phyloP scores from a whole-genome alignment of 2,113 vertebrate genomes.

The Euleptes europaea region DNA sequence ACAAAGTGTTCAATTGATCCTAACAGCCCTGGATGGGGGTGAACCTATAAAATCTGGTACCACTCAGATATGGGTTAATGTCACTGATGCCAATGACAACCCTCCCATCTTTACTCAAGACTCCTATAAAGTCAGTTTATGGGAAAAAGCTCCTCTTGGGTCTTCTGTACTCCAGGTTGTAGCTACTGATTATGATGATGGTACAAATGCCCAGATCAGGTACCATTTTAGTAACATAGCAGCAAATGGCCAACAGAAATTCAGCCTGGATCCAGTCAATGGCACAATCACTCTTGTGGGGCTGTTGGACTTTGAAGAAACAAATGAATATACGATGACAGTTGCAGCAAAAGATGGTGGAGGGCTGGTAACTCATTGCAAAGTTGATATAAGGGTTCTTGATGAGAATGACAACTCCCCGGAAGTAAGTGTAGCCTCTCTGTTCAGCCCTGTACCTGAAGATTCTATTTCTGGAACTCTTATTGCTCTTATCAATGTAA shows the following conservation, averaged over 20 bases:
- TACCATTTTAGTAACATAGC: conserved; percentile 43
- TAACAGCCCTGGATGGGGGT: conserved; percentile 61
- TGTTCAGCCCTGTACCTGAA: conserved; percentile 54
- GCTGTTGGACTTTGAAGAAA: conserved; percentile 55
- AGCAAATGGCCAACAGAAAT: background rate
- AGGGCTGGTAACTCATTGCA: conserved; percentile 34
- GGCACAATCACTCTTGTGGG: background rate
- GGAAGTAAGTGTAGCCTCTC: conserved; percentile 62
- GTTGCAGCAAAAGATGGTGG: conserved; percentile 62
- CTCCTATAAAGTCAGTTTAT: conserved; percentile 61
- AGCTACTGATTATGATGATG: conserved; percentile 70
- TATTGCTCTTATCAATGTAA: conserved; percentile 68
- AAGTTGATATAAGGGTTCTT: conserved; percentile 63
- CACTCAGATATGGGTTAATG: conserved; percentile 62
- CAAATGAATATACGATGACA: conserved; percentile 2
- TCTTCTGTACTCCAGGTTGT: conserved; percentile 55
- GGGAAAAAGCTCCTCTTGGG: conserved; percentile 57
- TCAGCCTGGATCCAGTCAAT: background rate
- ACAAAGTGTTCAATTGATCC: conserved; percentile 21
- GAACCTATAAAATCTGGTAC: conserved; percentile 54
- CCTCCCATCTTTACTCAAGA: conserved; percentile 69
- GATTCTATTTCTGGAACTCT: conserved; percentile 46
- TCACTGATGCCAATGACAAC: conserved; percentile 80
- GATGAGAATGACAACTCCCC: conserved; percentile 79
- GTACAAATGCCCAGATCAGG: conserved; percentile 50